Evolutionary conservation across 2,113 vertebrate species (phyloP).

Genomic region (Spermophilus dauricus): DNA sequence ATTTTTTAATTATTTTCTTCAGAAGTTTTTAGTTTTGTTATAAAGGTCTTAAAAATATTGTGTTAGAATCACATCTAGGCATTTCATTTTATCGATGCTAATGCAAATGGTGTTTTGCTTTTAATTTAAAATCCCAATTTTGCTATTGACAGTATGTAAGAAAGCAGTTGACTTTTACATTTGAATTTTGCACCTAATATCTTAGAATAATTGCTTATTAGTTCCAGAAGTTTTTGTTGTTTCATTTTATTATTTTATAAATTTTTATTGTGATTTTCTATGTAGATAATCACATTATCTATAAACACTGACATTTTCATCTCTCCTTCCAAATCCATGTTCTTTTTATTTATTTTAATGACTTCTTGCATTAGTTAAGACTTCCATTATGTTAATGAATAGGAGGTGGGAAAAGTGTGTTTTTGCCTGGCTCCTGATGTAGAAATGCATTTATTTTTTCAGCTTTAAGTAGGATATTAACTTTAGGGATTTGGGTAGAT

Average conservation of each 20-base stretch:
- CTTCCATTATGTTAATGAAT: not conserved
- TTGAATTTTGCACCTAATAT: not conserved
- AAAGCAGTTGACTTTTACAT: not conserved
- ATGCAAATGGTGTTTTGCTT: not conserved
- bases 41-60: not conserved
- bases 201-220: not conserved
- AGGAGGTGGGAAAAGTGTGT: not conserved
- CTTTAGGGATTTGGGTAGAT: not conserved
- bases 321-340: not conserved
- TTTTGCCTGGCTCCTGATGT: not conserved
- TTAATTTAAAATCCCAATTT: not conserved
- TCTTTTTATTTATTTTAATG: not conserved
- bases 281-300: not conserved
- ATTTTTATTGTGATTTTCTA: not conserved
- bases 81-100: conserved; percentile 1
- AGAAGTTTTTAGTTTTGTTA: not conserved
- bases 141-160: not conserved
- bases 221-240: not conserved
- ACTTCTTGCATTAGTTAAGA: not conserved
- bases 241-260: not conserved
- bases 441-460: not conserved
- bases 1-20: not conserved
- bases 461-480: not conserved
- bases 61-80: not conserved
- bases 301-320: not conserved